phyloP scores from a whole-genome alignment of 2,797 vertebrate genomes.

The Sciurus carolinensis region DNA sequence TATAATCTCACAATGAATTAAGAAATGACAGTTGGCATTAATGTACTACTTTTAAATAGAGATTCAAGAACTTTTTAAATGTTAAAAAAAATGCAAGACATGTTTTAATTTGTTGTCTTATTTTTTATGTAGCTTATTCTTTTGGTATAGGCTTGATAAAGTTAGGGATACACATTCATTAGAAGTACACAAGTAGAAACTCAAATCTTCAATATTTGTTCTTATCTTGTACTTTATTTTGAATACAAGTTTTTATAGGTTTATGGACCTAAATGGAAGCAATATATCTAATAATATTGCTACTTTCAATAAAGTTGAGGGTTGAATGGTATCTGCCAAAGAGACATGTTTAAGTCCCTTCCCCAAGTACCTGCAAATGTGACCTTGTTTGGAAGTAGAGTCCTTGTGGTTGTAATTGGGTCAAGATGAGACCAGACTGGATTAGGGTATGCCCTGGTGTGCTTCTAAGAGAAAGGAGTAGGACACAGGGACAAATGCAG shows the following conservation, averaged over 20 bases:
- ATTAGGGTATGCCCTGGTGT: neutral
- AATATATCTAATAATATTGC: neutral
- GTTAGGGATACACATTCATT: neutral
- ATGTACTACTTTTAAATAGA: conserved; percentile 44
- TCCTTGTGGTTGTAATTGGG: neutral
- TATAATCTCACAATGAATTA: conserved; percentile 26
- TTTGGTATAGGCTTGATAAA: conserved; percentile 5
- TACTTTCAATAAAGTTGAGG: conserved; percentile 16
- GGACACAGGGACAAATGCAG: neutral
- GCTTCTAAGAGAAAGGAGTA: neutral
- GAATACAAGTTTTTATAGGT: neutral
- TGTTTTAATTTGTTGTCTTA: conserved; percentile 58
- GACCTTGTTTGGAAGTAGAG: neutral
- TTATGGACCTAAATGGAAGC: neutral
- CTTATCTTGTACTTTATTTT: neutral
- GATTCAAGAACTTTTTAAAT: conserved; percentile 34
- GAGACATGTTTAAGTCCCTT: neutral
- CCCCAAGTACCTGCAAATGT: neutral
- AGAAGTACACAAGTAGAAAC: neutral
- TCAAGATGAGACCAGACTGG: neutral
- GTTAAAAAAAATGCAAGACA: conserved; percentile 39
- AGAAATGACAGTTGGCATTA: conserved; percentile 42
- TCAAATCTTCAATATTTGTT: neutral
- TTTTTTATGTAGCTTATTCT: conserved; percentile 56
- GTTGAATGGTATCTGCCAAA: neutral